phyloP scores from a whole-genome alignment of 2,888 invertebrate species.

The Lissonota sp. region DNA sequence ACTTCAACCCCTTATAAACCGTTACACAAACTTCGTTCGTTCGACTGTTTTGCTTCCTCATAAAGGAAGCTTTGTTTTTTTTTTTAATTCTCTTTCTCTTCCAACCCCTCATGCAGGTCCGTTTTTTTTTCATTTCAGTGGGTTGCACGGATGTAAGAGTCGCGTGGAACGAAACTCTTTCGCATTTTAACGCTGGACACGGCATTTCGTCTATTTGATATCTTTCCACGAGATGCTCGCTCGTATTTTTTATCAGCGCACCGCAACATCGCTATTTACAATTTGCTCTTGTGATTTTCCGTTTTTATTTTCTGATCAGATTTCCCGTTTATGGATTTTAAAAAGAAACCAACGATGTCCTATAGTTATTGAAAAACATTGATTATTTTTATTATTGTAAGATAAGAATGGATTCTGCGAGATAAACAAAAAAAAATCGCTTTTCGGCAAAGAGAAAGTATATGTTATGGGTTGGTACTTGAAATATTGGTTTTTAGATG shows the following conservation, averaged over 20 bases:
- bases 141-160: constrained; percentile 27
- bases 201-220: constrained; percentile 38
- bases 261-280: neutral
- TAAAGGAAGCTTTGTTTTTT: no score
- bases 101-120: neutral
- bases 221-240: constrained; percentile 19
- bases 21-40: constrained; percentile 20
- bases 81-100: constrained; percentile 8
- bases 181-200: constrained; percentile 44
- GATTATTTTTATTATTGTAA: no score
- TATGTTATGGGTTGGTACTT: no score
- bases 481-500: no score
- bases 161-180: constrained; percentile 53
- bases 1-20: constrained; percentile 12
- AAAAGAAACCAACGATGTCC: no score
- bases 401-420: no score
- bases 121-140: neutral
- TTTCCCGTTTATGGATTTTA: neutral
- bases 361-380: no score
- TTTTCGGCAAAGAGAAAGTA: no score
- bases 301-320: no score
- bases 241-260: constrained; percentile 30
- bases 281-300: neutral
- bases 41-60: constrained; percentile 8
- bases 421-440: no score